These are phyloP conservation scores for Corydoras maculifer DNA, from an alignment of 2,113 vertebrate species.

Conservation along the genomic window DNA sequence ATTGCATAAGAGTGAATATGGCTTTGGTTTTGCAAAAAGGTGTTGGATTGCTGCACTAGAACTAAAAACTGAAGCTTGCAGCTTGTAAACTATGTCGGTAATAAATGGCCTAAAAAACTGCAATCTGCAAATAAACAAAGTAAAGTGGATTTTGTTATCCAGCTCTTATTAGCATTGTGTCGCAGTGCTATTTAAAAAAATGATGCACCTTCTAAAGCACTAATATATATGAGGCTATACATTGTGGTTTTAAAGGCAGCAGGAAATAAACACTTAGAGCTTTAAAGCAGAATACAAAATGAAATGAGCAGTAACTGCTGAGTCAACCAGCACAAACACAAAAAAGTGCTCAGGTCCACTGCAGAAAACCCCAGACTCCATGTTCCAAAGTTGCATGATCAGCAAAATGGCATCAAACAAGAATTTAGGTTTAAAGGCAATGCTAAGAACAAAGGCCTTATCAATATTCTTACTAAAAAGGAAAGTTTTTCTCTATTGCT, in stretches of 20 bases:
- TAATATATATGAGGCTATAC: too few species aligned
- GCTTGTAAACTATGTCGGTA: slow-evolving; percentile 1
- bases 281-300: background rate
- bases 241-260: background rate
- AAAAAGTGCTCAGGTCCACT: background rate
- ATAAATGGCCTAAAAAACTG: slow-evolving; percentile 9
- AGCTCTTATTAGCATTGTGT: slow-evolving; percentile 21
- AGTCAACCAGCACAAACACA: background rate
- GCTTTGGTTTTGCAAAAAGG: too few species aligned
- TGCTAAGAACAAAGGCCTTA: background rate
- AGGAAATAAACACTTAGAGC: background rate
- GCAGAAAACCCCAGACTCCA: background rate
- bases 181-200: slow-evolving; percentile 8
- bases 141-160: slow-evolving; percentile 12
- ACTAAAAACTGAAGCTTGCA: background rate
- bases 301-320: background rate
- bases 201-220: background rate
- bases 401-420: background rate
- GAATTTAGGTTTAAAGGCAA: background rate
- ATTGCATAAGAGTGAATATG: background rate
- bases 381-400: too few species aligned
- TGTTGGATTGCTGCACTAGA: too few species aligned
- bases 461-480: background rate
- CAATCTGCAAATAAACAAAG: slow-evolving; percentile 8
- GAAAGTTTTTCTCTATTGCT: background rate